Evolutionary conservation across 30 jellyfish, hydroid and myxozoan species (phyloP).

Genomic region (Pseudorhiza aurosa): DNA sequence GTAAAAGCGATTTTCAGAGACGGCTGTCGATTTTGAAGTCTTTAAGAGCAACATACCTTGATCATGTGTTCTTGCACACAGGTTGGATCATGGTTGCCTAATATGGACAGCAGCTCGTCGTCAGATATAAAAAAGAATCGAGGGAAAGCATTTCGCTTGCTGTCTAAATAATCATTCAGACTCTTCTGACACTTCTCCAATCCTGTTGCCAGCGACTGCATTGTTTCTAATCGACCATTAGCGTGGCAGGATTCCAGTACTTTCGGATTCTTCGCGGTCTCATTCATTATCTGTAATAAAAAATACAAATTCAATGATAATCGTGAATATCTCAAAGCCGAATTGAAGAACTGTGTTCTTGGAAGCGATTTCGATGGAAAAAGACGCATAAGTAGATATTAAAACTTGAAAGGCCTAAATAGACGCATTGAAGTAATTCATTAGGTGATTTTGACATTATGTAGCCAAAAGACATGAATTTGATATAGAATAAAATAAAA

Average conservation of each 20-base stretch:
- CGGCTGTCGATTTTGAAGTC: too few species aligned
- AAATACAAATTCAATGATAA: background rate
- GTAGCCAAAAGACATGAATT: too few species aligned
- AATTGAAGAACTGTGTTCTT: background rate
- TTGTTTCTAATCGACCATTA: conserved; percentile 78
- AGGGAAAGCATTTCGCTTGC: conserved; percentile 96
- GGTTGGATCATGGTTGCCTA: conserved; percentile 97
- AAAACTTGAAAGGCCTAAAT: too few species aligned
- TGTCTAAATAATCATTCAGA: conserved; percentile 91
- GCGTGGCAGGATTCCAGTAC: conserved; percentile 95
- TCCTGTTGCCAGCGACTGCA: conserved; percentile 85
- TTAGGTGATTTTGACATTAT: too few species aligned
- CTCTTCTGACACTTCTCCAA: conserved; percentile 95
- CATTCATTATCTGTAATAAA: conserved; percentile 85
- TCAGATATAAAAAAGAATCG: conserved; percentile 95
- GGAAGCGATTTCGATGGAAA: too few species aligned
- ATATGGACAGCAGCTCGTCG: conserved; percentile 90
- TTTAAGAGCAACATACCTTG: too few species aligned
- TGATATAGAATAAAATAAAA: too few species aligned
- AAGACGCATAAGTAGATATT: too few species aligned
- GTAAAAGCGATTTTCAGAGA: too few species aligned
- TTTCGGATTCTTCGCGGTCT: conserved; percentile 86
- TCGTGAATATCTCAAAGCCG: background rate
- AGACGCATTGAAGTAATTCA: too few species aligned
- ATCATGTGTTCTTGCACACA: conserved; percentile 99